Percentiles rank a stretch among this genome's conserved stretches.
These are phyloP conservation scores for Orchesella flavescens DNA, from an alignment of 2,888 invertebrate genomes.

Conservation along the genomic window DNA sequence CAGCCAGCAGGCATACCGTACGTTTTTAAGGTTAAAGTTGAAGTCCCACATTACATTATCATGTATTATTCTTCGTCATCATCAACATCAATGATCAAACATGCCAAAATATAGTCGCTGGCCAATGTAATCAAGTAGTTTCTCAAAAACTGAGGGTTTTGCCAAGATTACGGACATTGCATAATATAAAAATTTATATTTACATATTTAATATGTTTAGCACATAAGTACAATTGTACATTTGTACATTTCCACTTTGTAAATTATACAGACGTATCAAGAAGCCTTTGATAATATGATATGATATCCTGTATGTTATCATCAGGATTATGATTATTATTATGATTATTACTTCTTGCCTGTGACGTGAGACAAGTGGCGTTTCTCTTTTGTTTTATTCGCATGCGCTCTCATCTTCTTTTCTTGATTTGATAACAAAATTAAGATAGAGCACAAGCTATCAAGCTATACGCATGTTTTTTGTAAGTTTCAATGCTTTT, in stretches of 20 bases:
- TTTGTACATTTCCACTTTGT: not conserved
- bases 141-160: slow-evolving; percentile 5
- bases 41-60: slow-evolving; percentile 37
- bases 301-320: not conserved
- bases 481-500: slow-evolving; percentile 7
- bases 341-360: slow-evolving; percentile 15
- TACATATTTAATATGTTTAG: not conserved
- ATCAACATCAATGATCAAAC: too few species aligned
- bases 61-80: slow-evolving; percentile 34
- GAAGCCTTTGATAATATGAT: not conserved
- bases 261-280: not conserved
- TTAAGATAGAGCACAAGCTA: not conserved
- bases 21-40: slow-evolving; percentile 33
- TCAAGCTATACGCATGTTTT: slow-evolving; percentile 1
- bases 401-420: not conserved
- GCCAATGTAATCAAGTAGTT: slow-evolving; percentile 4
- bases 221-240: not conserved
- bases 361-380: too few species aligned
- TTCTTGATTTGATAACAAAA: not conserved
- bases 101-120: slow-evolving; percentile 27
- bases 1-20: not conserved
- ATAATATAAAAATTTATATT: not conserved
- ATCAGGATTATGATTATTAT: slow-evolving; percentile 33
- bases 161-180: slow-evolving; percentile 27
- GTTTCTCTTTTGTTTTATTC: too few species aligned